Percentiles rank a stretch among this genome's conserved stretches.
Conservation (phyloP, 2,888 invertebrate species). For the Campopleginae sp. region DNA sequence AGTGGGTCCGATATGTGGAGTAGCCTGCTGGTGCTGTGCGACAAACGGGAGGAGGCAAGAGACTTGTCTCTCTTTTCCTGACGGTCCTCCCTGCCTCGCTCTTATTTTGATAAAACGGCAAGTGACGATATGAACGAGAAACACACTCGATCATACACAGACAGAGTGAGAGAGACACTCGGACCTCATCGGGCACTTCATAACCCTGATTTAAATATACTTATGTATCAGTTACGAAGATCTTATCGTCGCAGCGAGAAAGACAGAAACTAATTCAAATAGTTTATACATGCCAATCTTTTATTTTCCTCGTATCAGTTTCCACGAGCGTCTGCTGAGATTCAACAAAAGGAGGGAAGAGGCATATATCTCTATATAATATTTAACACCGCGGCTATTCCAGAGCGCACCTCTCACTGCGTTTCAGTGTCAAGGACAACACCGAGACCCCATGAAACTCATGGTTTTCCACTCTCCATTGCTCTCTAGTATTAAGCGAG, state of each 20-base stretch:
- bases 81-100: background rate
- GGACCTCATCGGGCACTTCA: constrained; percentile 37
- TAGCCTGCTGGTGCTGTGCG: constrained; percentile 32
- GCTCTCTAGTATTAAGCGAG: background rate
- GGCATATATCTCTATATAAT: no score
- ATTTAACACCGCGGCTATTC: constrained; percentile 23
- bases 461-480: background rate
- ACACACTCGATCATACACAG: constrained; percentile 26
- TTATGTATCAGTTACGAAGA: constrained; percentile 49
- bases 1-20: constrained; percentile 69
- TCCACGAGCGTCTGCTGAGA: background rate
- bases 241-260: constrained; percentile 52
- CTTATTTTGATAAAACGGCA: constrained; percentile 26
- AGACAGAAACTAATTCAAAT: constrained; percentile 14
- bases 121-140: constrained; percentile 18
- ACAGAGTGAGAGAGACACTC: constrained; percentile 7
- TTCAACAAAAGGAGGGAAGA: constrained; percentile 1
- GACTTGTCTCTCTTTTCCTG: background rate
- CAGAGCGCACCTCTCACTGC: constrained; percentile 3
- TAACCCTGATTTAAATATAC: constrained; percentile 43
- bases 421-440: constrained; percentile 56
- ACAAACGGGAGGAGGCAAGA: constrained; percentile 27
- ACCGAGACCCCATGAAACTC: constrained; percentile 17
- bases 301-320: constrained; percentile 18
- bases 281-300: constrained; percentile 18